Base-by-base conservation (phyloP, 2,113 vertebrate species). In the Trogon melanurus region DNA sequence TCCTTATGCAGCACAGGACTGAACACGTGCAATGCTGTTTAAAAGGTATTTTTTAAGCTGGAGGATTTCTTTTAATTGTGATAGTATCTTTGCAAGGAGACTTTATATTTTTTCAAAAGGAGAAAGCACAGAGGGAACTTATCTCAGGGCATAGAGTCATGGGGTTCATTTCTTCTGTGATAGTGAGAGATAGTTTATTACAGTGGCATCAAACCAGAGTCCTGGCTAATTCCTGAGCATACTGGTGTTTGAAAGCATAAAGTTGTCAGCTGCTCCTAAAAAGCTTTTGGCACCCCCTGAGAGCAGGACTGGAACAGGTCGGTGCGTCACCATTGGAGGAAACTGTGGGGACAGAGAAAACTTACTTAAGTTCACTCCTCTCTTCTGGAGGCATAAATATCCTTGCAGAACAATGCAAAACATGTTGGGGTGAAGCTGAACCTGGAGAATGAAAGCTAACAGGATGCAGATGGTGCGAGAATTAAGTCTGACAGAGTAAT, bases 391-490 rank as follows among this genome's bases (percentile, higher is more conserved):
- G 76, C 21, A 16, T 93, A 85, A 95, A 89, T 84, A 75, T 70
- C 75, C 81, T 84, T 86, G 53, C 56, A 53, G 34, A 96, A 94
- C 94, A 97, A 83, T 74, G 51, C 2, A 8, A 84, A 73, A 70
- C 50, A 58, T n/a, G 87, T 41, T 96, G 54, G 67, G 84, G 73
- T 91, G 79, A 80, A 79, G 61, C 69, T 75, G 85, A 79, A 89
- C 38, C 56, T 69, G 44, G 21, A 91, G 58, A 70, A 51, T 80
- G 73, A 95, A 92, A 81, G 76, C 88, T 97, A 95, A 97, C 97
- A 91, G 93, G 79, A 88, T 95, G 91, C 96, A 97, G 91, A 92
- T 93, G 91, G 94, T 92, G 87, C 7, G 38, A 89, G 97, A 96
- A 92, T 80, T 18, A 82, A 84, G 58, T 53, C 54, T 76, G 87